Conservation (phyloP, 2,888 invertebrate species). For the Tinea semifulvella region DNA sequence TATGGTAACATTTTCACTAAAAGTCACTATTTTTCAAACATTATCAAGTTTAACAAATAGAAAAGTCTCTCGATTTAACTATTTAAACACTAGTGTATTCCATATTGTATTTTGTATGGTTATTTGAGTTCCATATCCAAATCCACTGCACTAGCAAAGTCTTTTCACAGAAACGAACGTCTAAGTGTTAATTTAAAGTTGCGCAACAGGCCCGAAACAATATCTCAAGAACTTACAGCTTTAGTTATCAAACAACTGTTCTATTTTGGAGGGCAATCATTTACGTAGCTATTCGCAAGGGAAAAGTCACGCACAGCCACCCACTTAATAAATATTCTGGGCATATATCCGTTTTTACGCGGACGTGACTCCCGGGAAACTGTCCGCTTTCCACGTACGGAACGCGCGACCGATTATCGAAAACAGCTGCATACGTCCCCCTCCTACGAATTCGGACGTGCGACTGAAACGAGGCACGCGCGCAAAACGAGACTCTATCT, state of each 20-base stretch:
- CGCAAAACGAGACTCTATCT: slow-evolving; percentile 62
- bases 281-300: slow-evolving; percentile 58
- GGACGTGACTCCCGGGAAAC: slow-evolving; percentile 61
- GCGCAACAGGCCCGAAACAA: slow-evolving; percentile 6
- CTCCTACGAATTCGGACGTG: slow-evolving; percentile 62
- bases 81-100: not conserved
- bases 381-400: slow-evolving; percentile 66
- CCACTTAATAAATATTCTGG: slow-evolving; percentile 70
- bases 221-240: slow-evolving; percentile 26
- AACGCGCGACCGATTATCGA: slow-evolving; percentile 66
- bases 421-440: slow-evolving; percentile 66
- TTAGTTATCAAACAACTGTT: slow-evolving; percentile 55
- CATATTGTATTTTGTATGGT: slow-evolving; percentile 2
- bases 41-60: not conserved
- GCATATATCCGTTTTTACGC: slow-evolving; percentile 69
- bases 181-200: not conserved
- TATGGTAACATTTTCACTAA: slow-evolving; percentile 79
- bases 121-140: too few relatives aligned
- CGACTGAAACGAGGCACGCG: slow-evolving; percentile 63
- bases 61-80: not conserved
- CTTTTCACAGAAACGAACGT: not conserved
- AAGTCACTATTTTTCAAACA: slow-evolving; percentile 5
- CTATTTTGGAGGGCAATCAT: slow-evolving; percentile 55
- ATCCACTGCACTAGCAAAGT: not conserved
- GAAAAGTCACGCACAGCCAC: slow-evolving; percentile 67